Conservation (phyloP, 2,888 invertebrate species). For the Seira ritae region DNA sequence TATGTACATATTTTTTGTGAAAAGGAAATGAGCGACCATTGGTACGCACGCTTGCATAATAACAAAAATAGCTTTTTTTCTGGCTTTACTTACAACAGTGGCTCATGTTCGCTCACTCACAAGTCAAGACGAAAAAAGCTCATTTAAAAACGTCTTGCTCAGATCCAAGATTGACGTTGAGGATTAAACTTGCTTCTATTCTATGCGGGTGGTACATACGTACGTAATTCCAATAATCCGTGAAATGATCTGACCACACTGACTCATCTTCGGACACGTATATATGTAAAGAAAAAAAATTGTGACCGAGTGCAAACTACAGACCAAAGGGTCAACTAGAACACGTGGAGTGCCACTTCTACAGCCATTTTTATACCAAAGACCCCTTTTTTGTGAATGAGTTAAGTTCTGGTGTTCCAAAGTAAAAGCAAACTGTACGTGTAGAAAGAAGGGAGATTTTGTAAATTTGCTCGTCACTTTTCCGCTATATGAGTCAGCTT, state of each 20-base stretch:
- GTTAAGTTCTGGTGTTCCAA: too few species aligned
- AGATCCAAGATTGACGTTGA: slow-evolving; percentile 49
- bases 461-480: too few species aligned
- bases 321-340: slow-evolving; percentile 1
- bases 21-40: slow-evolving; percentile 21
- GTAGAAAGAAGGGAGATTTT: too few species aligned
- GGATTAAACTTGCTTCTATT: slow-evolving; percentile 28
- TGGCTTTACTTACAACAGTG: neutral
- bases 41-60: slow-evolving; percentile 19
- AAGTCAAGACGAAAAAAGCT: neutral
- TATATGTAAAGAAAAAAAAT: neutral
- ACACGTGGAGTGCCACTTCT: neutral
- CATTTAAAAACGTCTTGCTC: slow-evolving; percentile 17
- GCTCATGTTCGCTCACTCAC: neutral
- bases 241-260: neutral
- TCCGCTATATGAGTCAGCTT: too few species aligned
- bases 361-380: neutral
- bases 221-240: neutral
- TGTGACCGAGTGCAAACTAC: neutral
- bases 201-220: slow-evolving; percentile 2
- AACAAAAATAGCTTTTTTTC: slow-evolving; percentile 11
- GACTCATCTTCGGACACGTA: neutral
- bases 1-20: slow-evolving; percentile 32
- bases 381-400: neutral
- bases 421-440: too few species aligned